Evolutionary conservation across 2,888 invertebrate genomes (phyloP).

Genomic region (Spialia ferax): DNA sequence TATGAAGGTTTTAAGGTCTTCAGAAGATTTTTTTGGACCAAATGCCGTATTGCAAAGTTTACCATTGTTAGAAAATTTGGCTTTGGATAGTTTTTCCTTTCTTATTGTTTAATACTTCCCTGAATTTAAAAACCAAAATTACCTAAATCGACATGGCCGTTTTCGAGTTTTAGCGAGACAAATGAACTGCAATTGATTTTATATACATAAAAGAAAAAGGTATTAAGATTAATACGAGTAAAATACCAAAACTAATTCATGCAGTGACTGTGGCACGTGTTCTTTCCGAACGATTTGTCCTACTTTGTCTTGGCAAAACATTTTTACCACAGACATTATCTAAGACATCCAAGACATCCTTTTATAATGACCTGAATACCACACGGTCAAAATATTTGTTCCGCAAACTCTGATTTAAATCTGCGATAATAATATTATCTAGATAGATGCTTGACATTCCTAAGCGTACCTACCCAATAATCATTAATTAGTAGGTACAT

Average conservation of each 20-base stretch:
- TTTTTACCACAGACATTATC: constrained; percentile 64
- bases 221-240: too few relatives aligned
- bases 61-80: too few relatives aligned
- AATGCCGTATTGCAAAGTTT: too few relatives aligned
- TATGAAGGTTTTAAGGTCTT: too few relatives aligned
- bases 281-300: constrained; percentile 40
- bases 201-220: background rate
- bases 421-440: constrained; percentile 17
- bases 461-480: background rate
- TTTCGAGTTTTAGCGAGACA: too few relatives aligned
- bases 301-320: constrained; percentile 56
- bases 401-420: constrained; percentile 54
- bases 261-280: background rate
- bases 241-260: too few relatives aligned
- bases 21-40: too few relatives aligned
- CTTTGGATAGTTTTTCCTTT: too few relatives aligned
- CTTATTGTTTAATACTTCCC: too few relatives aligned
- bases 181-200: too few relatives aligned
- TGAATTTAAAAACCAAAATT: too few relatives aligned
- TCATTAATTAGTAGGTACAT: constrained; percentile 13
- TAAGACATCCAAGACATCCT: constrained; percentile 53
- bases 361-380: constrained; percentile 64
- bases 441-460: constrained; percentile 30
- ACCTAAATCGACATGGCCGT: too few relatives aligned
- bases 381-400: constrained; percentile 57